Conservation (phyloP, 2,113 vertebrate species). For the Phasianus colchicus region DNA sequence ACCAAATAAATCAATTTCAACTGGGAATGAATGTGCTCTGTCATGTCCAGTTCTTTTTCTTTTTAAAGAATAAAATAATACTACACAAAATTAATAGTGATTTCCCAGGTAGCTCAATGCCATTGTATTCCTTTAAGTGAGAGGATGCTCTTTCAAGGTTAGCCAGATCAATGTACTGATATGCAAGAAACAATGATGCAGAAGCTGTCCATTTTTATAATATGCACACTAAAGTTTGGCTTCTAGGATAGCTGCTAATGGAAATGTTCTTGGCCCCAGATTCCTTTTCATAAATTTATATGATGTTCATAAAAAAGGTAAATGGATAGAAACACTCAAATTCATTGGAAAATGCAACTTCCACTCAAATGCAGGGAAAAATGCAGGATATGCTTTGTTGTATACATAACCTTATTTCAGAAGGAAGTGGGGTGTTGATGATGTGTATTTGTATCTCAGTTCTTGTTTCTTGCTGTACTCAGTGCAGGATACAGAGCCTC, state of each 20-base stretch:
- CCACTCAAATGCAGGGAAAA: not conserved
- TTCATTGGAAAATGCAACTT: constrained; percentile 13
- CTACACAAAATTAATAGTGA: not conserved
- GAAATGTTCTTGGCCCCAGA: constrained; percentile 17
- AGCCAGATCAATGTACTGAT: not conserved
- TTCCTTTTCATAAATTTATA: not conserved
- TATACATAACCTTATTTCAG: not conserved
- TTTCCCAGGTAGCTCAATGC: not conserved
- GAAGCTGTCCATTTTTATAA: constrained; percentile 36
- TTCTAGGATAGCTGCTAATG: constrained; percentile 22
- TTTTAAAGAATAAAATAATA: not conserved
- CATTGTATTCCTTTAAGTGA: not conserved
- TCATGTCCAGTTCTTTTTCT: not conserved
- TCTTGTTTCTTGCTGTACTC: not conserved
- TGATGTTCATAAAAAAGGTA: not conserved
- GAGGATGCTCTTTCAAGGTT: constrained; percentile 27
- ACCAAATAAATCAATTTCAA: not conserved
- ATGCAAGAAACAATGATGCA: not conserved
- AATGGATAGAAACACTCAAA: constrained; percentile 15
- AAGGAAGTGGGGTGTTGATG: not conserved
- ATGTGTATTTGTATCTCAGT: not conserved
- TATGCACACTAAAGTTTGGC: constrained; percentile 34
- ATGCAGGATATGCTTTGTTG: not conserved
- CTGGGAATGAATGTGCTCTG: fast-evolving
- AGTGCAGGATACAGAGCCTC: not conserved